Evolutionary conservation across 2,113 vertebrate species (phyloP).

Genomic region (Platichthys stellatus): DNA sequence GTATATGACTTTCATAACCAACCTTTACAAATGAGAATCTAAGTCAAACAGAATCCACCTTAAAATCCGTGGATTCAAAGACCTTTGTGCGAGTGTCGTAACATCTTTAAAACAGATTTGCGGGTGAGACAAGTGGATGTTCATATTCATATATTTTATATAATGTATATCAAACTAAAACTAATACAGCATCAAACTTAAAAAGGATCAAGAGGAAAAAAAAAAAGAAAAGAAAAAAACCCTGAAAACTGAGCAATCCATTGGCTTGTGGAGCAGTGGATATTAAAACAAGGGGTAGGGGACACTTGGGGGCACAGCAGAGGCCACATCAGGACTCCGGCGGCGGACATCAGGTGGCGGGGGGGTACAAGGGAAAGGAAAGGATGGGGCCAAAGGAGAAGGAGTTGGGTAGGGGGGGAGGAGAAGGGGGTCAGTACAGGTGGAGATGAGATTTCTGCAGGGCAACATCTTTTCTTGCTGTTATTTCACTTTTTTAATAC

Average conservation of each 20-base stretch:
- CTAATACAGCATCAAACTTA: constrained; percentile 85
- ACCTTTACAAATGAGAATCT: neutral
- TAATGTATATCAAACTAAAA: constrained; percentile 86
- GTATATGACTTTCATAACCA: no score
- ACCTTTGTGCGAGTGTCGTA: constrained; percentile 6
- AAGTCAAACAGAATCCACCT: neutral
- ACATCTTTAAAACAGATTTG: constrained; percentile 62
- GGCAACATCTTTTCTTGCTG: constrained; percentile 59
- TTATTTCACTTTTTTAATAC: constrained; percentile 42
- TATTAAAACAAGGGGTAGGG: constrained; percentile 62
- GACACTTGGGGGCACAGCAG: constrained; percentile 25
- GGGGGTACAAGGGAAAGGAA: constrained; percentile 8
- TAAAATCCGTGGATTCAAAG: neutral
- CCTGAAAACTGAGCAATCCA: constrained; percentile 54
- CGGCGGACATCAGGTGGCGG: constrained; percentile 17
- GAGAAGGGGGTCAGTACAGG: constrained; percentile 43
- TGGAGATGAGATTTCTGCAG: constrained; percentile 59
- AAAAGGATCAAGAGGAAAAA: constrained; percentile 73
- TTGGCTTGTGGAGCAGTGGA: constrained; percentile 60
- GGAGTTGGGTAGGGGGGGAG: neutral
- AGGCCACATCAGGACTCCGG: constrained; percentile 20
- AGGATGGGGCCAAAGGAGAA: constrained; percentile 1
- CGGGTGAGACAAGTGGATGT: constrained; percentile 74
- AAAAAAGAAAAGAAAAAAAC: constrained; percentile 30
- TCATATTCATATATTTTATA: constrained; percentile 84